Base-by-base conservation (phyloP, 2,888 invertebrate species). In the Chymomyza amoena region DNA sequence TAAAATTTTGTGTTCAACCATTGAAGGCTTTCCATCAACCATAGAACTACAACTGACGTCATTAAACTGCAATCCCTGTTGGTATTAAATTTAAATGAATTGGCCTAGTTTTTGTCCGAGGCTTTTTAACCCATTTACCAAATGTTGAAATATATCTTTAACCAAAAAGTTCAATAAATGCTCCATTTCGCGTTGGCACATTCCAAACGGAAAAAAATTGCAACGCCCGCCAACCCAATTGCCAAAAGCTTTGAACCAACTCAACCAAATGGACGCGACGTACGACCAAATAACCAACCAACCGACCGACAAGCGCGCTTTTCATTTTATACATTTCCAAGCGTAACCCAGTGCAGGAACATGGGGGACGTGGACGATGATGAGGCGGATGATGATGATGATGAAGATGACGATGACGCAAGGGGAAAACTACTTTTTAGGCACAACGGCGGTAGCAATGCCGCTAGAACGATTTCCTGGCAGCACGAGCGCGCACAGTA, bases 131-230 rank as follows among this genome's bases (percentile, higher is more conserved):
- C 84, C 87, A 78, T 75, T 77, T 85, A 72, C 69, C 71, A 79
- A 72, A 73, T 84, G 57, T 57, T 45, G 39, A 73, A 84, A 82
- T 84, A 86, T 84, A 86, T 79, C 79, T 73, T 78, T 70, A 72
- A 79, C 77, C 72, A 86, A 80, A 80, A 81, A 84, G 87, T 82
- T 82, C 84, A 82, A 86, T 82, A 82, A 86, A 83, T 86, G 82
- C 77, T 75, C 84, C 72, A 84, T 77, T 77, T 82, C 83, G 73
- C 73, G 15, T 25, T 20, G 20, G 16, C 54, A 20, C 57, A 57
- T 57, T 25, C 54, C 57, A 57, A 57, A 54, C 54, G 54, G 10
- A 45, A 45, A 32, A 45, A 45, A 45, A 39, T 39, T 20, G 4
- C 54, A 54, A 0, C 54, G 51, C 54, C 54, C 36, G 15, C 15